Percentiles rank a stretch among this genome's conserved stretches.
Evolutionary conservation across 1,140 invertebrate species (phyloP).

Genomic region (Drosophila chauvacae): DNA sequence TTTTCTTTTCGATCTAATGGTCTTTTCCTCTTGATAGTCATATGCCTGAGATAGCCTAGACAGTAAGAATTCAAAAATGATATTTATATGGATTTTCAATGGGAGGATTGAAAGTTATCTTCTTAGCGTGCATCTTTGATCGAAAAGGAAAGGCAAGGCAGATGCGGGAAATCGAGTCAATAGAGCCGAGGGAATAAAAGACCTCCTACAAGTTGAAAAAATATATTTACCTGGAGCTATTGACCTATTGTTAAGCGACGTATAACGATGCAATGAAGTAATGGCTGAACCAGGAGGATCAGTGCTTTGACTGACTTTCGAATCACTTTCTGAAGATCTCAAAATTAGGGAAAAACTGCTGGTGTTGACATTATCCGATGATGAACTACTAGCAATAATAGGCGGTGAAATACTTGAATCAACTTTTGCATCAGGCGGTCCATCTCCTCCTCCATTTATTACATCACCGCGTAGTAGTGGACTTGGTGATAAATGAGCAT

Average conservation of each 20-base stretch:
- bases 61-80: too few species aligned
- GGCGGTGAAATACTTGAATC: conserved; percentile 66
- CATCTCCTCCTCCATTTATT: conserved; percentile 23
- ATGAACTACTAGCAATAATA: conserved; percentile 27
- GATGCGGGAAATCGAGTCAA: too few species aligned
- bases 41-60: too few species aligned
- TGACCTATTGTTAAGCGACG: conserved; percentile 60
- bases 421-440: conserved; percentile 42
- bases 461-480: conserved; percentile 52
- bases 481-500: conserved; percentile 66
- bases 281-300: conserved; percentile 43
- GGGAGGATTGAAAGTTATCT: too few species aligned
- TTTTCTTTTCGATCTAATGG: not conserved
- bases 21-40: too few species aligned
- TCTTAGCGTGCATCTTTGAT: too few species aligned
- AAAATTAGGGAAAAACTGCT: conserved; percentile 73
- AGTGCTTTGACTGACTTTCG: conserved; percentile 16
- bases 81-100: too few species aligned
- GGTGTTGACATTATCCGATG: conserved; percentile 40
- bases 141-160: too few species aligned
- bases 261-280: conserved; percentile 72
- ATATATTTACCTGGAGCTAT: conserved; percentile 42
- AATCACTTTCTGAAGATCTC: conserved; percentile 51
- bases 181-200: too few species aligned
- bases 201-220: not conserved